A percentile compares a stretch with the other conserved stretches of the same genome.
Evolutionary conservation across 2,797 vertebrate species (phyloP).

Genomic region (Schizopygopsis malacanthus): DNA sequence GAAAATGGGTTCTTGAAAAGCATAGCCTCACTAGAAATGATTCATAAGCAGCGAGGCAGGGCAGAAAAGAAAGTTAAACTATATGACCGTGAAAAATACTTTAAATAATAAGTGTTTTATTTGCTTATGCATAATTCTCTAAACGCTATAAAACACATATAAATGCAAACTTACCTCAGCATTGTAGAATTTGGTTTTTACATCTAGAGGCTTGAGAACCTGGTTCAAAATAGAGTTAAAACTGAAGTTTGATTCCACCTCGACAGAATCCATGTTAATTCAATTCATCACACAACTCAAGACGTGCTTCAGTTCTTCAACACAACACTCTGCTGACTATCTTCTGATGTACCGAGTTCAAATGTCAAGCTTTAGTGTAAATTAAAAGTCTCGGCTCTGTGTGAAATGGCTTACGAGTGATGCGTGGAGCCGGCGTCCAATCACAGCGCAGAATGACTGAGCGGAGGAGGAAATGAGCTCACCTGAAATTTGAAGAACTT

Average conservation of each 20-base stretch:
- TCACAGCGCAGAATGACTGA: neutral
- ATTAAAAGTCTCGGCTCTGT: slow-evolving; percentile 59
- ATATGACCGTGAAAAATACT: neutral
- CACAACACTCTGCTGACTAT: neutral
- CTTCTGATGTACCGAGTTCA: neutral
- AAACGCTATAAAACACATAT: neutral
- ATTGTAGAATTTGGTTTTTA: slow-evolving; percentile 99
- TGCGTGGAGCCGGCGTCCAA: neutral
- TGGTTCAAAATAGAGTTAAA: slow-evolving; percentile 85
- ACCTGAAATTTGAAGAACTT: slow-evolving; percentile 99
- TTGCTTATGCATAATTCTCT: neutral
- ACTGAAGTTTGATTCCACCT: slow-evolving; percentile 70
- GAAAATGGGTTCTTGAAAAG: slow-evolving; percentile 34
- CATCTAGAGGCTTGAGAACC: slow-evolving; percentile 98
- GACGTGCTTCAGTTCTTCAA: neutral
- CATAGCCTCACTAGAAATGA: slow-evolving; percentile 22
- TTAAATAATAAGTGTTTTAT: neutral
- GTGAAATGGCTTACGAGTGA: slow-evolving; percentile 71
- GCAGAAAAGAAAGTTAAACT: slow-evolving; percentile 39
- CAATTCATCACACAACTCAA: neutral
- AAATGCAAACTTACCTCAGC: slow-evolving; percentile 86
- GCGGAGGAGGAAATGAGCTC: slow-evolving; percentile 52
- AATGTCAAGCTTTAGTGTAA: slow-evolving; percentile 54
- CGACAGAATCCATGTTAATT: slow-evolving; percentile 60
- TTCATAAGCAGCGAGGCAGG: slow-evolving; percentile 16